Evolutionary conservation across 2,888 invertebrate genomes (phyloP), one percentile per base, ranked within the genome.

Genomic region (Ectemnius lituratus): DNA sequence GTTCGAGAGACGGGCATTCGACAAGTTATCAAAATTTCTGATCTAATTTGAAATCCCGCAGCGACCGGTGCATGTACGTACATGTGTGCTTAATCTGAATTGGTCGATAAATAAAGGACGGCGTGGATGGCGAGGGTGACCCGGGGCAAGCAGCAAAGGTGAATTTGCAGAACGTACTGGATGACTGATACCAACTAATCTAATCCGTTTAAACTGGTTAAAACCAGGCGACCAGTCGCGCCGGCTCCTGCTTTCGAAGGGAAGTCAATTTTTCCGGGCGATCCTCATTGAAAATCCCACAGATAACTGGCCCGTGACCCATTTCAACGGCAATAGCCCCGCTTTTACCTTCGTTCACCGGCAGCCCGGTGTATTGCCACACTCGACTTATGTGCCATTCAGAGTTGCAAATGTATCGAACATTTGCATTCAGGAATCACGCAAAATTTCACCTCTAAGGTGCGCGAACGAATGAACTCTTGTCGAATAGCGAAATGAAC

Each of bases 271-370:
- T 73, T 70, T 62, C 66, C 71, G 47, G 46, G 47, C 65, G 58
- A 60, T 71, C 67, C 73, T 74, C 76, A 67, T 59, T 62, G 79
- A 74, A 76, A 79, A 68, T 79, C 76, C 74, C 66, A 20, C 61
- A 61, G 65, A 71, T 52, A 72, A 74, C 62, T 77, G 74, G 76
- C 62, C 70, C 70, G 78, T 76, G 76, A 75, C 64, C 74, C 74
- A 57, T 62, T 71, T 78, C 67, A n/a, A 18, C 67, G 62, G 28
- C 49, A 23, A 75, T 56, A 67, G 62, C 46, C 13, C 62, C 37
- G 46, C 11, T 58, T 63, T 49, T 66, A 52, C 61, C 73, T 76
- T 72, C 71, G 67, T 69, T 72, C 75, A 75, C 37, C 56, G 45
- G 16, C 62, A 60, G 67, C 20, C 60, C 37, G 63, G 47, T 27